Evolutionary conservation across 2,888 invertebrate species (phyloP).

Genomic region (Cotesia congregata): DNA sequence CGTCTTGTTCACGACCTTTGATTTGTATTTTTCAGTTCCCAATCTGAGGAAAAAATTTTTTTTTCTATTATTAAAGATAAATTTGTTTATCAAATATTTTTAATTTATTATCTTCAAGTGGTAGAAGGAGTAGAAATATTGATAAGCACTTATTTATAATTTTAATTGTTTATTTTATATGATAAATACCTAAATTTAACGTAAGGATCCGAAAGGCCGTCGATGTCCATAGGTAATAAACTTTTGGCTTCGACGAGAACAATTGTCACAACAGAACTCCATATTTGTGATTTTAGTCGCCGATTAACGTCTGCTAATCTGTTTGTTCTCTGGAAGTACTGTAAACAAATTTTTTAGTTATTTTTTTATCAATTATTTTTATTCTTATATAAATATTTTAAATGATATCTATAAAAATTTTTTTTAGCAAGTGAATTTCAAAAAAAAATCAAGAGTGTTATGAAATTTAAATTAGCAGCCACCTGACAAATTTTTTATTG

Average conservation of each 20-base stretch:
- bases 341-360: slow-evolving; percentile 60
- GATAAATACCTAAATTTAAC: slow-evolving; percentile 87
- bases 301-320: slow-evolving; percentile 85
- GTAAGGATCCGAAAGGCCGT: slow-evolving; percentile 92
- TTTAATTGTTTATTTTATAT: background rate
- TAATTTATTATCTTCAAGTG: background rate
- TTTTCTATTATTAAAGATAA: background rate
- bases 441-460: background rate
- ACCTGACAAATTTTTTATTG: too few species aligned
- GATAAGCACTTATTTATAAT: background rate
- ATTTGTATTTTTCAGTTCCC: slow-evolving; percentile 98
- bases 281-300: slow-evolving; percentile 92
- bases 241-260: slow-evolving; percentile 96
- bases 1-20: slow-evolving; percentile 89
- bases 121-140: too few species aligned
- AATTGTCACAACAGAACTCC: slow-evolving; percentile 97
- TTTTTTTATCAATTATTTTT: too few species aligned
- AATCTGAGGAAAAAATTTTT: slow-evolving; percentile 74
- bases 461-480: too few species aligned
- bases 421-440: background rate
- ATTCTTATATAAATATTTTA: too few species aligned
- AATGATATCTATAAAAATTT: background rate
- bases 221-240: slow-evolving; percentile 88
- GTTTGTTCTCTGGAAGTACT: slow-evolving; percentile 86
- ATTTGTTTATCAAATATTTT: background rate